Conservation (phyloP, 2,888 invertebrate genomes). For the Cremastinae sp. region DNA sequence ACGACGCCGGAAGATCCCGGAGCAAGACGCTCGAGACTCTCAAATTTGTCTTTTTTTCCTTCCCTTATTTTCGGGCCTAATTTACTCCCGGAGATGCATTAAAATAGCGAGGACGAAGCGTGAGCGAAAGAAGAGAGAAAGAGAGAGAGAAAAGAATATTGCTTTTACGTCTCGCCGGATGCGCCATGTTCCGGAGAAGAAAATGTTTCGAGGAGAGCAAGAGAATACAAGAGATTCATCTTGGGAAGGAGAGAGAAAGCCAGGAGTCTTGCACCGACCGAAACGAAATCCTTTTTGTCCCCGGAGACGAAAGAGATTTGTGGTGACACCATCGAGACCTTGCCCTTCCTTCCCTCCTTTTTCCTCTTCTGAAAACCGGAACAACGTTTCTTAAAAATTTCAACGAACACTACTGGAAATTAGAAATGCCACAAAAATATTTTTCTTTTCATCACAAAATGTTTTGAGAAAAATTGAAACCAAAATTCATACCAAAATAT, state of each 20-base stretch:
- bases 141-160: neutral
- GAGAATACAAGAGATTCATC: too few relatives aligned
- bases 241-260: slow-evolving; percentile 4
- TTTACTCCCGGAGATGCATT: slow-evolving; percentile 48
- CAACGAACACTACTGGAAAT: neutral
- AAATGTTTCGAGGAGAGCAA: neutral
- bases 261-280: slow-evolving; percentile 6
- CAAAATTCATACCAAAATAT: too few relatives aligned
- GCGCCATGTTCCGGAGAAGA: slow-evolving; percentile 10
- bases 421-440: neutral
- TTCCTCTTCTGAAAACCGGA: slow-evolving; percentile 12
- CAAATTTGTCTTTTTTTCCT: slow-evolving; percentile 22
- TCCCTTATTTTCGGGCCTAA: slow-evolving; percentile 21
- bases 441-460: slow-evolving; percentile 1
- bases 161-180: neutral
- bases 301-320: neutral
- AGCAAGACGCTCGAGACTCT: slow-evolving; percentile 13
- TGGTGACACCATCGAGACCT: neutral
- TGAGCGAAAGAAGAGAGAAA: neutral
- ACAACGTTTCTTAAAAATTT: slow-evolving; percentile 24
- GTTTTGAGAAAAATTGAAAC: too few relatives aligned
- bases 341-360: neutral
- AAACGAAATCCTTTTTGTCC: slow-evolving; percentile 25
- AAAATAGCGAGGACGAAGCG: slow-evolving; percentile 29
- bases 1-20: too few relatives aligned